Evolutionary conservation across 2,113 vertebrate genomes (phyloP).

Genomic region (Calonectris borealis): DNA sequence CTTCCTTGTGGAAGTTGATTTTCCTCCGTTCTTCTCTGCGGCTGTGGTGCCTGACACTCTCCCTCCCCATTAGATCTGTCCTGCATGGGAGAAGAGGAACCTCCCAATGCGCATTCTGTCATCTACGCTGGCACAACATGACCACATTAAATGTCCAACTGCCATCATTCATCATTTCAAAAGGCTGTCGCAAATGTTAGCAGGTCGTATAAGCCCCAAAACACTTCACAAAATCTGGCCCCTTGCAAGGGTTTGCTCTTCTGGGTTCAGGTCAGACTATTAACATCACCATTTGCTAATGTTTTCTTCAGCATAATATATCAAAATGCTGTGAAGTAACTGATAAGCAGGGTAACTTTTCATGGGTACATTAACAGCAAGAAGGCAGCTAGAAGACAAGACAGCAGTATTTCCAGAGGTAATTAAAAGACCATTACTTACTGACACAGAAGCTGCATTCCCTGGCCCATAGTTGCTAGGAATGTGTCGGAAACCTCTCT

Average conservation of each 20-base stretch:
- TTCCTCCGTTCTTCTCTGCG: neutral
- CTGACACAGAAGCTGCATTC: slow-evolving; percentile 40
- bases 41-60: neutral
- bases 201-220: neutral
- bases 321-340: neutral
- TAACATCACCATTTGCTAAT: neutral
- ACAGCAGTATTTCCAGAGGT: neutral
- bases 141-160: neutral
- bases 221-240: neutral
- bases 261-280: neutral
- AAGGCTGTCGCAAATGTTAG: neutral
- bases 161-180: neutral
- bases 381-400: neutral
- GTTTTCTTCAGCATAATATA: neutral
- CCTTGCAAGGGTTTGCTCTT: neutral
- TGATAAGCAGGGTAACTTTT: neutral
- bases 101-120: neutral
- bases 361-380: neutral
- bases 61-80: neutral
- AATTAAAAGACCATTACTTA: slow-evolving; percentile 17
- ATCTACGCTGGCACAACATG: neutral
- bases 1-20: neutral
- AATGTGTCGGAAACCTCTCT: slow-evolving; percentile 60
- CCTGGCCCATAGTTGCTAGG: slow-evolving; percentile 46
- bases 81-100: neutral